Evolutionary conservation across 2,888 invertebrate genomes (phyloP).

Genomic region (Limnephilus marmoratus): DNA sequence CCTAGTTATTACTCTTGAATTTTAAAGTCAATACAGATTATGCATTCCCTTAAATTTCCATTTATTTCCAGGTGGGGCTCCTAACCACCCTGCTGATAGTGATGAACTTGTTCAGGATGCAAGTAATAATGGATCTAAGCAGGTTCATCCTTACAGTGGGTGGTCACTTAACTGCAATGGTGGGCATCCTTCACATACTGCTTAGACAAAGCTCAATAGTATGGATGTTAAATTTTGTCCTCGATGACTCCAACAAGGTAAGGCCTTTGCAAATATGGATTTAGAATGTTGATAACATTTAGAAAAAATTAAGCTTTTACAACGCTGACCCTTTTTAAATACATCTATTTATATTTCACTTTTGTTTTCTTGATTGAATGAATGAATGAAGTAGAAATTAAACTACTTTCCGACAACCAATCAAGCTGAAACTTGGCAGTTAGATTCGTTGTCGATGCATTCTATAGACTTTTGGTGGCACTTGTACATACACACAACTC

Average conservation of each 20-base stretch:
- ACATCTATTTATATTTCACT: no score
- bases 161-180: conserved; percentile 70
- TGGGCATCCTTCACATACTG: conserved; percentile 74
- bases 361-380: no score
- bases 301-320: not conserved
- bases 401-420: no score
- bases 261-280: conserved; percentile 70
- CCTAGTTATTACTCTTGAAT: not conserved
- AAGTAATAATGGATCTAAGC: conserved; percentile 68
- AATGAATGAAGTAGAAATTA: no score
- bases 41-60: not conserved
- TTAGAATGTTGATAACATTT: not conserved
- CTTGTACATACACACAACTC: no score
- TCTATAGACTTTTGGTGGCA: no score
- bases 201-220: conserved; percentile 75
- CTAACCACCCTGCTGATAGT: conserved; percentile 71
- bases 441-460: no score
- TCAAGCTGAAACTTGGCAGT: no score
- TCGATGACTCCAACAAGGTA: conserved; percentile 71
- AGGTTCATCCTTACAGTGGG: conserved; percentile 71
- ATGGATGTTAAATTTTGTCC: conserved; percentile 77
- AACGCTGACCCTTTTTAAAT: no score
- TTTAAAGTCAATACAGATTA: not conserved
- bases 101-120: conserved; percentile 67
- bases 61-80: conserved; percentile 72